phyloP scores from a whole-genome alignment of 1,140 invertebrate genomes.

The Oscheius sp. region DNA sequence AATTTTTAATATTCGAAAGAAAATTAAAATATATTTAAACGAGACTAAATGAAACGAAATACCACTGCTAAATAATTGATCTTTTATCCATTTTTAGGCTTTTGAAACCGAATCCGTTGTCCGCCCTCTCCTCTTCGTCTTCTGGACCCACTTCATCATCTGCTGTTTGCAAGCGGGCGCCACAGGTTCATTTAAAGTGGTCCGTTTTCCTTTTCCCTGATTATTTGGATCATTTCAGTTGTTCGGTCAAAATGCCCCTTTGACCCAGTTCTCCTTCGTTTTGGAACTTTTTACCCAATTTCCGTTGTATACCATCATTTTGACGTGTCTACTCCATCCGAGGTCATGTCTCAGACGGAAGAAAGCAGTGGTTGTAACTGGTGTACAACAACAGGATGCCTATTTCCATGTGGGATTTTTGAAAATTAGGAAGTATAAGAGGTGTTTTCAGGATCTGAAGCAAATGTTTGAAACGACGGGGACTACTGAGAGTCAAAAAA shows the following conservation, averaged over 20 bases:
- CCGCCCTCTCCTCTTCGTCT: not conserved
- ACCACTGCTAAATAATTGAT: too few species aligned
- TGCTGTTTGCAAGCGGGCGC: not conserved
- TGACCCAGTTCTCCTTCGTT: not conserved
- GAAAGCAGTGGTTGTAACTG: not conserved
- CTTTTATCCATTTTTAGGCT: not conserved
- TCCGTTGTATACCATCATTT: not conserved
- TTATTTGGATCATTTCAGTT: not conserved
- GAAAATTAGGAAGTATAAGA: not conserved
- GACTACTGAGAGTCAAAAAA: too few species aligned
- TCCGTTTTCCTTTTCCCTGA: not conserved
- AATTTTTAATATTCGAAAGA: too few species aligned
- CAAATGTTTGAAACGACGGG: not conserved
- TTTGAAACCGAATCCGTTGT: not conserved
- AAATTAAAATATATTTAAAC: too few species aligned
- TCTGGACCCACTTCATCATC: not conserved
- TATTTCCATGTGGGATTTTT: not conserved
- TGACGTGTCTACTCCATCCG: not conserved
- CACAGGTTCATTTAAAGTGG: not conserved
- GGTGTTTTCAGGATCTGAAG: conserved; percentile 1
- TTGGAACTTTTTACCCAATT: not conserved
- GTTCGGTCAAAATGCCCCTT: not conserved
- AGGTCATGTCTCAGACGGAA: not conserved
- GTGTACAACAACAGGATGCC: not conserved
- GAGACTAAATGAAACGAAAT: too few species aligned